phyloP scores from a whole-genome alignment of 2,113 vertebrate species.

The Lophotis ruficrista region DNA sequence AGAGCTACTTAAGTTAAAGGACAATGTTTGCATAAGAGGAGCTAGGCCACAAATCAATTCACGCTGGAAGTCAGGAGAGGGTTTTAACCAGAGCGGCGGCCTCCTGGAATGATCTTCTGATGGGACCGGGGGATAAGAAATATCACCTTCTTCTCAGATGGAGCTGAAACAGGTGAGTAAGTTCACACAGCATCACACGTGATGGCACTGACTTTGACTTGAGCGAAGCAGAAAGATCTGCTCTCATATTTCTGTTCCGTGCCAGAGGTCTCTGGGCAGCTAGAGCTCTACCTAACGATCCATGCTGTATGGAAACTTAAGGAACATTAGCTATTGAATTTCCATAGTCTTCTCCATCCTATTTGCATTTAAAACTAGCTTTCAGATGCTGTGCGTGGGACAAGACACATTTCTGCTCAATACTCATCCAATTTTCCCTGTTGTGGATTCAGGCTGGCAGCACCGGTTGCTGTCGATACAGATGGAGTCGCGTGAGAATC shows the following conservation, averaged over 20 bases:
- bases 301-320: not conserved
- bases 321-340: conserved; percentile 24
- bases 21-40: conserved; percentile 21
- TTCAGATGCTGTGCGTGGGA: conserved; percentile 25
- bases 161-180: not conserved
- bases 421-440: not conserved
- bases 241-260: not conserved
- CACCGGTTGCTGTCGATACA: not conserved
- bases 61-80: not conserved
- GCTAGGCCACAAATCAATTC: conserved; percentile 15
- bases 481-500: conserved; percentile 10
- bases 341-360: not conserved
- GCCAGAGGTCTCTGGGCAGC: conserved; percentile 8
- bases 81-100: not conserved
- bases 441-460: not conserved
- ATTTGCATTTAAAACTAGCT: conserved; percentile 15
- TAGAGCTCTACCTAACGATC: conserved; percentile 23
- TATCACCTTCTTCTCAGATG: not conserved
- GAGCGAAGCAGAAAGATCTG: not conserved
- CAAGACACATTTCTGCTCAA: conserved; percentile 37
- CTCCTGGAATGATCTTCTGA: not conserved
- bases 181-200: accelerated
- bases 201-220: accelerated
- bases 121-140: not conserved
- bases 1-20: conserved; percentile 20